Evolutionary conservation across 2,888 invertebrate genomes (phyloP).

Genomic region (Dryocosmus kuriphilus): DNA sequence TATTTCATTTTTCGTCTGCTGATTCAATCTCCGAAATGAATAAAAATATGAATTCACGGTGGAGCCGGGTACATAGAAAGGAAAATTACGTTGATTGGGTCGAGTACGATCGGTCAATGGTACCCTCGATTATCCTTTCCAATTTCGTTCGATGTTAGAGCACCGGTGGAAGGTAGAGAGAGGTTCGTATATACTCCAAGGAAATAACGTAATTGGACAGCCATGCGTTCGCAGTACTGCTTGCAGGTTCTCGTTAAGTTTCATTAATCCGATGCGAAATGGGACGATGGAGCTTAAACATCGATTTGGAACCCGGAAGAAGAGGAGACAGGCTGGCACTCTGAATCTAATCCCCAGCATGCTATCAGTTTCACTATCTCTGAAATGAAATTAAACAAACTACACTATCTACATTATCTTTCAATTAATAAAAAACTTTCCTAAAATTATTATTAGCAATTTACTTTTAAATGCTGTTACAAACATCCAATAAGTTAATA

Average conservation of each 20-base stretch:
- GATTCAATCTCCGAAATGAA: slow-evolving; percentile 20
- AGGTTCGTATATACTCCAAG: slow-evolving; percentile 45
- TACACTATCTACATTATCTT: neutral
- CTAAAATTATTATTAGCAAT: too few relatives aligned
- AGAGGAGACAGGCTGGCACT: slow-evolving; percentile 7
- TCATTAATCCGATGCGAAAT: slow-evolving; percentile 62
- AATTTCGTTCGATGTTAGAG: slow-evolving; percentile 51
- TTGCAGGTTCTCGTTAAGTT: slow-evolving; percentile 58
- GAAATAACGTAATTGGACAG: slow-evolving; percentile 63
- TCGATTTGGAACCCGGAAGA: slow-evolving; percentile 45
- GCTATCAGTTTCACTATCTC: neutral
- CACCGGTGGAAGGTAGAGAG: slow-evolving; percentile 25
- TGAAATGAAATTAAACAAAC: slow-evolving; percentile 33
- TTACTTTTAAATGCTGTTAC: too few relatives aligned
- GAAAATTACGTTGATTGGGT: slow-evolving; percentile 50
- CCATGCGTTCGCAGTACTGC: slow-evolving; percentile 49
- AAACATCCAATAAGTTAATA: too few relatives aligned
- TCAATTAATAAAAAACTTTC: too few relatives aligned
- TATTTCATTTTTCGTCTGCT: slow-evolving; percentile 2
- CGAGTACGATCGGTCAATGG: slow-evolving; percentile 37
- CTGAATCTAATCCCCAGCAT: neutral
- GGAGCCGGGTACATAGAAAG: slow-evolving; percentile 23
- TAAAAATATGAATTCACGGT: slow-evolving; percentile 38
- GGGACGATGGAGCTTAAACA: slow-evolving; percentile 49
- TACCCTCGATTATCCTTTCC: slow-evolving; percentile 48